Evolutionary conservation across 2,797 vertebrate species (phyloP), one percentile per base, ranked within the genome.

Genomic region (Tenualosa ilisha): DNA sequence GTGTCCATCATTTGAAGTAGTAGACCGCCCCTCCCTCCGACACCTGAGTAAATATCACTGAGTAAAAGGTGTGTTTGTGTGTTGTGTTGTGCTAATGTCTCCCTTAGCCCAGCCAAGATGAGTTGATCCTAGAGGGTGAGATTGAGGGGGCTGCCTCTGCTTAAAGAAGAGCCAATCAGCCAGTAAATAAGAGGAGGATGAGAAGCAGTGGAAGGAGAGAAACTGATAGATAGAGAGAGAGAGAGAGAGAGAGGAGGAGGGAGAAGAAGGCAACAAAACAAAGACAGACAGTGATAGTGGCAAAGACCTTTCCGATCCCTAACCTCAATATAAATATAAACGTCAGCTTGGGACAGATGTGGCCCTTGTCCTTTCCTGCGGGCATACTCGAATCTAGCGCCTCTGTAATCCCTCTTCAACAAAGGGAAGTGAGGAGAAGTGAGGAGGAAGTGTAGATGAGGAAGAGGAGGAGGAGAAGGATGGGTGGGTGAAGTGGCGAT

Each of bases 281-380:
- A 24, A 53, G 43, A 68, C 56, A 37, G 20, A 43, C 84, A 82
- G 22, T 61, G 26, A 37, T 82, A 61, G 17, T 54, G 49, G 49
- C 11, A 31, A 61, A 17, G 13, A 51, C 72, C 15, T 72, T 72
- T 13, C 40, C 72, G 11, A 12, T 79, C 40, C 40, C 40, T 15
- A 37, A 40, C 72, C 37, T n/a, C 17, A 17, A 43, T 37, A 20
- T 20, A 79, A 37, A 43, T 4, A 79, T 43, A 20, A 2, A 17
- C 9, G 72, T 79, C 72, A 79, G 37, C 72, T 43, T 20, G 72
- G 72, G 72, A 79, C 72, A 79, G 72, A 79, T 79, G 72, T 46
- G 72, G 72, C 37, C 72, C 37, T 17, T 79, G 20, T 43, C 40
- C 72, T 79, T 46, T 22, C 26, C 72, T 46, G 17, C 0, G 17